Evolutionary conservation across 2,113 vertebrate genomes (phyloP).

Genomic region (Heterocephalus glaber): DNA sequence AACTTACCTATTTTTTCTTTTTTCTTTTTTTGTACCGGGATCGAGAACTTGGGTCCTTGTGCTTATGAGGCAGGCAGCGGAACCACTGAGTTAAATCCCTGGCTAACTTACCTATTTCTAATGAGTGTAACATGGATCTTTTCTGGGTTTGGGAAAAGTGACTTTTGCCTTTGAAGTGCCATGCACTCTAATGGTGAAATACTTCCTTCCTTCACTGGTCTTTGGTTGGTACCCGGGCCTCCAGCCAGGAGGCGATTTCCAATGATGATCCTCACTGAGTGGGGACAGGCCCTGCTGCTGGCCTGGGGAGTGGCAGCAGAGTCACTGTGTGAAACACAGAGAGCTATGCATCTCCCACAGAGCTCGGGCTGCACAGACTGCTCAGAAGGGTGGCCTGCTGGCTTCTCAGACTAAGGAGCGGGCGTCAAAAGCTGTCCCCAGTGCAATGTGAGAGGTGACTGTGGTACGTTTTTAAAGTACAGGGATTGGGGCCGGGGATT

Average conservation of each 20-base stretch:
- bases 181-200: not conserved
- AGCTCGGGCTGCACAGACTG: not conserved
- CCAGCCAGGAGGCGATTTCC: not conserved
- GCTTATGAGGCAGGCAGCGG: too few relatives aligned
- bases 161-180: not conserved
- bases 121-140: not conserved
- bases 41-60: too few relatives aligned
- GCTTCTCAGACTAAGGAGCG: not conserved
- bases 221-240: not conserved
- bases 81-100: too few relatives aligned
- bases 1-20: not conserved
- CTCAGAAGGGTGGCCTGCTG: not conserved
- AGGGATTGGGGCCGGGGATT: too few relatives aligned
- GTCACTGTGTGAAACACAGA: rapidly evolving
- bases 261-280: not conserved
- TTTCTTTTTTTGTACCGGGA: too few relatives aligned
- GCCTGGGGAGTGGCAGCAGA: not conserved
- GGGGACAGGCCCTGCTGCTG: not conserved
- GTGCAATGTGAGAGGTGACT: not conserved
- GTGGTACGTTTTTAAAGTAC: not conserved
- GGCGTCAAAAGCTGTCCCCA: not conserved
- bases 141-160: not conserved
- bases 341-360: not conserved
- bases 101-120: not conserved
- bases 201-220: not conserved